Percentiles rank a stretch among this genome's conserved stretches.
Conservation (phyloP, 1,140 invertebrate species). For the Psilanteris sp. region DNA sequence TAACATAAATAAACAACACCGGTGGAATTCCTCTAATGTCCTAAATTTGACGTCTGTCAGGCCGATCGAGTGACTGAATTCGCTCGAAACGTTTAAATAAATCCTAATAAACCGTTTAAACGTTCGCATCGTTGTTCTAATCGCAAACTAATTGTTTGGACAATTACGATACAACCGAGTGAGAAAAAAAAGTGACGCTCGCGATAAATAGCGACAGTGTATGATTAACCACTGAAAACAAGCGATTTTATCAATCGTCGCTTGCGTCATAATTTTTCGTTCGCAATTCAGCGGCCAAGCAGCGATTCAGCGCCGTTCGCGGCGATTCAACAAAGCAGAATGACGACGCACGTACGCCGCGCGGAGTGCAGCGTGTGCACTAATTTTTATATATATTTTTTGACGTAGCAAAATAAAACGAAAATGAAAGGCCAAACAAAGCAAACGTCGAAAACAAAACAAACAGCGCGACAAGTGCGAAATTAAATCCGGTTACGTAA, state of each 20-base stretch:
- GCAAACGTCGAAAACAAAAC: too few species aligned
- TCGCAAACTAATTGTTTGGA: conserved; percentile 24
- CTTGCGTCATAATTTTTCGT: conserved; percentile 17
- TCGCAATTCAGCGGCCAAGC: too few species aligned
- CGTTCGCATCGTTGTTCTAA: conserved; percentile 7
- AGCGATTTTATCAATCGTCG: conserved; percentile 8
- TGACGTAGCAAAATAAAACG: conserved; percentile 1
- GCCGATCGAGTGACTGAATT: too few species aligned
- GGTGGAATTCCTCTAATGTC: too few species aligned
- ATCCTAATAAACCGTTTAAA: conserved; percentile 7
- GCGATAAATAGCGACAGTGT: conserved; percentile 9
- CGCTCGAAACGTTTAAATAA: too few species aligned
- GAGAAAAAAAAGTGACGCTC: not conserved
- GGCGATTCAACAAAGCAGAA: conserved; percentile 5
- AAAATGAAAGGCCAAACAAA: conserved; percentile 2
- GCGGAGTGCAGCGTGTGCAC: conserved; percentile 12
- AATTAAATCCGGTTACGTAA: conserved; percentile 3
- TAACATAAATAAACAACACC: too few species aligned
- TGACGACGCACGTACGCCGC: not conserved
- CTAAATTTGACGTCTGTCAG: too few species aligned
- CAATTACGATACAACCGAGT: conserved; percentile 13
- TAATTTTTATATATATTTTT: conserved; percentile 21
- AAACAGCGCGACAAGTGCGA: conserved; percentile 3
- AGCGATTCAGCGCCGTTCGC: not conserved
- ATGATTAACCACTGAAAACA: conserved; percentile 24